Conservation (phyloP, 2,113 vertebrate species). For the Genyomyrus donnyi region DNA sequence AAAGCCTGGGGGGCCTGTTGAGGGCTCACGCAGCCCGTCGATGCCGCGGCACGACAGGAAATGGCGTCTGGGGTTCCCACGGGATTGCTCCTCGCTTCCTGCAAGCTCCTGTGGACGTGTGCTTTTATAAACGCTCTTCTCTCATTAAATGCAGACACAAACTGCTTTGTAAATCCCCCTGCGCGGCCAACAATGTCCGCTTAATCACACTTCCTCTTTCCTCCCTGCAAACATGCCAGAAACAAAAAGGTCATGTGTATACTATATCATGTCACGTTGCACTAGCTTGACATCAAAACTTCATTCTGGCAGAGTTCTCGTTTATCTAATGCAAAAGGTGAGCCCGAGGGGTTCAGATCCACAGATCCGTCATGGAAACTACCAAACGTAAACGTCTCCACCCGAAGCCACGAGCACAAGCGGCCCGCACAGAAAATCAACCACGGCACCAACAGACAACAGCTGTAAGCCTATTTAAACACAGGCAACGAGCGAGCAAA, state of each 20-base stretch:
- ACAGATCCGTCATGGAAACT: background rate
- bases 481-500: background rate
- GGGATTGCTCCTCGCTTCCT: slow-evolving; percentile 25
- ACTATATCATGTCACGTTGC: background rate
- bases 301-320: background rate
- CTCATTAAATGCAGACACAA: background rate
- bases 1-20: slow-evolving; percentile 30
- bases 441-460: background rate
- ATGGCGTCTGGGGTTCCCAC: slow-evolving; percentile 14
- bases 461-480: background rate
- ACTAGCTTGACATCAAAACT: background rate
- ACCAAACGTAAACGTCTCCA: background rate
- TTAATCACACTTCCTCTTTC: background rate
- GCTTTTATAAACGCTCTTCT: background rate
- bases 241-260: background rate
- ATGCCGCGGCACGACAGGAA: slow-evolving; percentile 37
- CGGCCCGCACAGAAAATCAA: background rate
- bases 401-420: background rate
- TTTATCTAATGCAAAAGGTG: background rate
- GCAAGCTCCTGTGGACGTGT: slow-evolving; percentile 26
- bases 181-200: background rate
- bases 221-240: background rate
- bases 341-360: background rate
- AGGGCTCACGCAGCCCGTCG: slow-evolving; percentile 23
- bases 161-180: background rate